Conservation (phyloP, 2,888 invertebrate genomes). For the Theodoxus fluviatilis region DNA sequence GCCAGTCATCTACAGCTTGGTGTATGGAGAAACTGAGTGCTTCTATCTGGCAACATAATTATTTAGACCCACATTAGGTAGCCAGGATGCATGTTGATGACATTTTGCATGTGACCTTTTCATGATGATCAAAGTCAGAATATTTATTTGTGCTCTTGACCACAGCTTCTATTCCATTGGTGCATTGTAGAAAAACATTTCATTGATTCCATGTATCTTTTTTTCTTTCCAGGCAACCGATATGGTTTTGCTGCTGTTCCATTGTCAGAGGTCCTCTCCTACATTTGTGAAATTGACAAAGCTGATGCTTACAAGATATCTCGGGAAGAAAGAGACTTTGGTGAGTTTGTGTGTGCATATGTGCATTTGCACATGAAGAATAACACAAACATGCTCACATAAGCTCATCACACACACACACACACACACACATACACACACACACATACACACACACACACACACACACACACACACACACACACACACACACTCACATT, state of each 20-base stretch:
- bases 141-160: too few relatives aligned
- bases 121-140: too few relatives aligned
- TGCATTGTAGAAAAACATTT: not conserved
- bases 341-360: conserved; percentile 34
- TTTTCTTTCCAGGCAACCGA: conserved; percentile 27
- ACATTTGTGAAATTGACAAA: conserved; percentile 47
- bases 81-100: too few relatives aligned
- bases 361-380: not conserved
- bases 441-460: not conserved
- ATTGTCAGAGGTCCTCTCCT: conserved; percentile 25
- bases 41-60: too few relatives aligned
- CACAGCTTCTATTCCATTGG: too few relatives aligned
- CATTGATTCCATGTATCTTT: not conserved
- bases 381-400: not conserved
- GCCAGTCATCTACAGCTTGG: too few relatives aligned
- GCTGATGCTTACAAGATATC: conserved; percentile 45
- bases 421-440: not conserved
- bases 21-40: too few relatives aligned
- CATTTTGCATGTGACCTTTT: too few relatives aligned
- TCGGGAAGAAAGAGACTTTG: conserved; percentile 43
- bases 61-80: too few relatives aligned
- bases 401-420: not conserved
- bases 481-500: not conserved
- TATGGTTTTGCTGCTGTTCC: conserved; percentile 32
- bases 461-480: not conserved